These are phyloP conservation scores for Larimichthys polyactis DNA, from an alignment of 2,113 vertebrate species.

Conservation along the genomic window DNA sequence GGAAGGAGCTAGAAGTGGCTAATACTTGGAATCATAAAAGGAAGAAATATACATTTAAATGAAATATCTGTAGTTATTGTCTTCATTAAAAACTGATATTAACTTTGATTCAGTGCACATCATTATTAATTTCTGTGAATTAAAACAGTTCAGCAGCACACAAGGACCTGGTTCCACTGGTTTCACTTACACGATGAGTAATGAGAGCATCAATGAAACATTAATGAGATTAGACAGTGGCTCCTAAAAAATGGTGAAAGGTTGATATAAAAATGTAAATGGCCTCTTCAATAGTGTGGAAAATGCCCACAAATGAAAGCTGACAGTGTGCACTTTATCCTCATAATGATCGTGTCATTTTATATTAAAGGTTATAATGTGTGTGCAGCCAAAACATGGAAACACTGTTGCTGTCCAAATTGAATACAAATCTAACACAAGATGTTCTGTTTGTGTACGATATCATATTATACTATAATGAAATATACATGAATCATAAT, in stretches of 20 bases:
- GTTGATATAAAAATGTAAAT: constrained; percentile 10
- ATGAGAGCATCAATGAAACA: constrained; percentile 17
- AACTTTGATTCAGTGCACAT: not conserved
- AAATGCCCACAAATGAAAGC: constrained; percentile 41
- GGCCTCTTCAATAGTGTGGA: constrained; percentile 7
- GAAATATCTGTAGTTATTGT: not conserved
- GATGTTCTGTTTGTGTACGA: constrained; percentile 9
- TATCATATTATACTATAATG: not conserved
- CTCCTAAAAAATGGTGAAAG: not conserved
- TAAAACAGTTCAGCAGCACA: not conserved
- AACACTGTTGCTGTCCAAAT: constrained; percentile 20
- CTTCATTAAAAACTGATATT: not conserved
- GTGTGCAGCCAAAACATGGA: constrained; percentile 29
- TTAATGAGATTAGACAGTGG: constrained; percentile 19
- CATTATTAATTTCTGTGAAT: not conserved
- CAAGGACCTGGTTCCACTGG: not conserved
- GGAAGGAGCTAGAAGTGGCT: not conserved
- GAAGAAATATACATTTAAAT: not conserved
- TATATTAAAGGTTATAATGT: constrained; percentile 42
- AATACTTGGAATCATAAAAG: not conserved
- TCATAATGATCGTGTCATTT: constrained; percentile 55
- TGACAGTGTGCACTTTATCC: constrained; percentile 54
- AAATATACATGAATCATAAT: not conserved
- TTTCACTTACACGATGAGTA: not conserved
- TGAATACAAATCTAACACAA: constrained; percentile 11